Evolutionary conservation across 1,140 invertebrate species (phyloP), one percentile per base, ranked within the genome.

Genomic region (Pseudomyrmex dendroicus): DNA sequence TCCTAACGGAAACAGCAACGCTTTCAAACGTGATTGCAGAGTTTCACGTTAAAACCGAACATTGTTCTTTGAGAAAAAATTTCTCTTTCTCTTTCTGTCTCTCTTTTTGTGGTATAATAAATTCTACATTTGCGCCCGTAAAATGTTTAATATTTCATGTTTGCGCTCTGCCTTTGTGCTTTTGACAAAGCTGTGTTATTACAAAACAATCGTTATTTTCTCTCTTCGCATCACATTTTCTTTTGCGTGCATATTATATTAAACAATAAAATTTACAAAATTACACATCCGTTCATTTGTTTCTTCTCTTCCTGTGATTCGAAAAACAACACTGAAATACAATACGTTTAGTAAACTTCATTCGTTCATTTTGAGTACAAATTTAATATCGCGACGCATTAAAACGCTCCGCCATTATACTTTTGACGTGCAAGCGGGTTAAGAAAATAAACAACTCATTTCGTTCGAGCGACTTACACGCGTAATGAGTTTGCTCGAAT

Each of bases 391-490:
- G 48, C 9, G 22, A 12, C 10, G 46, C 25, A 13, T 12, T 50
- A 66, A 64, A 64, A 17, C 20, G 1, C 10, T 46, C 54, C 35
- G 35, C 25, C 64, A 46, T 77, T 59, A 70, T 2, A 20, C 44
- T 68, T 25, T 68, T 2, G 20, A 20, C 44, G 25, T 35, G 44
- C n/a, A 59, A 80, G 76, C 48, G 46, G 35, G n/a, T 59, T 46
- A 80, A 61, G 12, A 50, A 80, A 72, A 78, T 59, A 78, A 78
- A 72, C 61, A 70, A 70, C n/a, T 66, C 10, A 57, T 80, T 59
- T 80, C 61, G 70, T 80, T 72, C 12, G 22, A 2, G 54, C 15
- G 44, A 25, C 54, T 80, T 72, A 70, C 46, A 59, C 22, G 44
- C 66, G 54, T 20, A 80, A 80, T 80, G 66, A 80, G 66, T 50